phyloP scores from a whole-genome alignment of 2,888 invertebrate genomes.

The Muscina levida region DNA sequence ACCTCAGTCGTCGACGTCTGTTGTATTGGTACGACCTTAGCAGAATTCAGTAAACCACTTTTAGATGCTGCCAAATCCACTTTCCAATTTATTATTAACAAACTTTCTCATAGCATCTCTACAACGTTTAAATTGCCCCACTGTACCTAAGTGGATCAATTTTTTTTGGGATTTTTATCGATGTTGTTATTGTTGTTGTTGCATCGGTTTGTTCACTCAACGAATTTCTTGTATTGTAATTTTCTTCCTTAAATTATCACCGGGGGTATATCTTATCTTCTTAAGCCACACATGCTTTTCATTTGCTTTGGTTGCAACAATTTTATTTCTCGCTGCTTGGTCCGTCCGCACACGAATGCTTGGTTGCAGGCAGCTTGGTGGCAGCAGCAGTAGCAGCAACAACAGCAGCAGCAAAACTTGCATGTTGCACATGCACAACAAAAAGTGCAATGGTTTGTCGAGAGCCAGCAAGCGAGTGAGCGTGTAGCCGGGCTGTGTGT shows the following conservation, averaged over 20 bases:
- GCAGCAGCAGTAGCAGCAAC: slow-evolving; percentile 53
- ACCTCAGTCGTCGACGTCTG: no score
- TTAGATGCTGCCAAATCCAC: no score
- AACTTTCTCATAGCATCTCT: no score
- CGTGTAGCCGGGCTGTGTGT: neutral
- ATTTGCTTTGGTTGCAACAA: neutral
- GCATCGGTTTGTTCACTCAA: no score
- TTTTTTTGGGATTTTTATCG: no score
- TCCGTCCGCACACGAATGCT: slow-evolving; percentile 28
- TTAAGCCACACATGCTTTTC: slow-evolving; percentile 13
- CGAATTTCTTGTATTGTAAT: neutral
- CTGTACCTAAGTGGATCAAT: no score
- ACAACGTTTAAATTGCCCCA: no score
- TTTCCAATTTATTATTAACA: no score
- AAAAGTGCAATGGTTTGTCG: neutral
- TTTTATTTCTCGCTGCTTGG: neutral
- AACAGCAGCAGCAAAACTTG: slow-evolving; percentile 41
- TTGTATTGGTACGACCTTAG: no score
- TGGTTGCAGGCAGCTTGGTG: slow-evolving; percentile 55
- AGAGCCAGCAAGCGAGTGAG: neutral
- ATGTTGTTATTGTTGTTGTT: no score
- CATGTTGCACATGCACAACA: slow-evolving; percentile 20
- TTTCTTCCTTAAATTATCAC: slow-evolving; percentile 19
- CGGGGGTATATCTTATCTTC: neutral
- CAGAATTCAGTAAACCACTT: no score